Evolutionary conservation across 2,888 invertebrate species (phyloP).

Genomic region (Diplazon laetatorius): DNA sequence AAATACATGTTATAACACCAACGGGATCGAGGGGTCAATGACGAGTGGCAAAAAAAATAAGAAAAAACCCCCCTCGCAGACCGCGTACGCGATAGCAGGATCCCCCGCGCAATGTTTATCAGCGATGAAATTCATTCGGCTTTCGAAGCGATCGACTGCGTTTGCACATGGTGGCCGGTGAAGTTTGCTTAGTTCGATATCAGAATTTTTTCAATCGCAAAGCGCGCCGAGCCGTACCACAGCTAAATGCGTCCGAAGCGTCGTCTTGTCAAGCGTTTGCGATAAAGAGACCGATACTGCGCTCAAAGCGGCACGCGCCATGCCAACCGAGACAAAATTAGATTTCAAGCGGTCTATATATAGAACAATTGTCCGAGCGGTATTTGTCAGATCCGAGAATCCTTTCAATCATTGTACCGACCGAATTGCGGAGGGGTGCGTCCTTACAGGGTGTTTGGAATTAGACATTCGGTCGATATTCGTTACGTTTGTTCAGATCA

Average conservation of each 20-base stretch:
- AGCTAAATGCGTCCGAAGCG: neutral
- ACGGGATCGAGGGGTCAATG: slow-evolving; percentile 57
- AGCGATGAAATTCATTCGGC: neutral
- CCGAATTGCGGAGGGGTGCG: neutral
- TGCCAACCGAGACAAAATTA: slow-evolving; percentile 49
- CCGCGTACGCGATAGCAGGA: neutral
- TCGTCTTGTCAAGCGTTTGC: neutral
- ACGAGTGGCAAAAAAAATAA: slow-evolving; percentile 19
- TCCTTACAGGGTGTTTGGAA: neutral
- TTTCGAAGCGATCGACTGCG: neutral
- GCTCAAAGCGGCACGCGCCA: slow-evolving; percentile 2
- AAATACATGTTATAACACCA: slow-evolving; percentile 42
- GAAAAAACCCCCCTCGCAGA: no score
- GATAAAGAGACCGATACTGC: slow-evolving; percentile 20
- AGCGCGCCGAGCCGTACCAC: neutral
- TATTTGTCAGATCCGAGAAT: neutral
- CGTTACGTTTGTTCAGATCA: neutral
- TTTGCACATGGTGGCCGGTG: neutral
- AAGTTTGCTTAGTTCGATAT: slow-evolving; percentile 4
- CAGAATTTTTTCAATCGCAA: no score
- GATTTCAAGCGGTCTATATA: slow-evolving; percentile 38
- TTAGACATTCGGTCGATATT: neutral
- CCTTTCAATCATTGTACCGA: neutral
- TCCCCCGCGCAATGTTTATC: neutral
- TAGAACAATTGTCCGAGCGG: slow-evolving; percentile 41